Evolutionary conservation across 1,140 invertebrate genomes (phyloP), one percentile per base, ranked within the genome.

Genomic region (Diorhabda elongata): DNA sequence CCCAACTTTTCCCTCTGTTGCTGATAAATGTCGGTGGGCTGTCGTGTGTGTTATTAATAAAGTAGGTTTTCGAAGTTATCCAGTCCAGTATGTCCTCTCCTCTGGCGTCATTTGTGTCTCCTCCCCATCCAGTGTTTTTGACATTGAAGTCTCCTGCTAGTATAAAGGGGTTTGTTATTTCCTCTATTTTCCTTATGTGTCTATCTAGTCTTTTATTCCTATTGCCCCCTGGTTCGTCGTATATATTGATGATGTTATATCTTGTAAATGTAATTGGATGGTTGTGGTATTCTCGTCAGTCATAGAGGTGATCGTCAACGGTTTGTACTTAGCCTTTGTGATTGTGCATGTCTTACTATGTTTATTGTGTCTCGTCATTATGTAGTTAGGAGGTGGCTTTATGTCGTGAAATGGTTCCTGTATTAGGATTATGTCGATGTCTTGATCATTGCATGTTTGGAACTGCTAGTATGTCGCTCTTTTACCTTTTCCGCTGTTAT

Each of bases 101-200:
- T 26, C 26, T 26, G 26, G 26, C 26, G 26, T 26, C 26, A 26
- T 26, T 26, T 26, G 26, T 26, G 26, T 26, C 26, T 26, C 26
- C 26, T 26, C 26, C 26, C 26, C 1, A 11, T 2, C 9, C 47
- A 9, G 3, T 7, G 52, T 66, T 66, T 41, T 66, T 57, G 6
- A 43, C 64, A 52, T 66, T 58, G 3, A 66, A 9, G 11, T 66
- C 64, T 57, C 64, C 64, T 7, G 26, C 64, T 3, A 66, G 11
- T 11, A 11, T 11, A 11, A 11, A 11, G 11, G 11, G 11, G 11
- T 11, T 11, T 11, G 11, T 11, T 11, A 0, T 11, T 11, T 11
- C 11, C 11, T 11, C 11, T 11, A 11, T 11, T 11, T 11, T 11
- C 11, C 11, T 11, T 11, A 11, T 11, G 11, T 11, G 11, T 11